Base-by-base conservation (phyloP, 1,140 invertebrate species). In the Harpegnathos saltator region DNA sequence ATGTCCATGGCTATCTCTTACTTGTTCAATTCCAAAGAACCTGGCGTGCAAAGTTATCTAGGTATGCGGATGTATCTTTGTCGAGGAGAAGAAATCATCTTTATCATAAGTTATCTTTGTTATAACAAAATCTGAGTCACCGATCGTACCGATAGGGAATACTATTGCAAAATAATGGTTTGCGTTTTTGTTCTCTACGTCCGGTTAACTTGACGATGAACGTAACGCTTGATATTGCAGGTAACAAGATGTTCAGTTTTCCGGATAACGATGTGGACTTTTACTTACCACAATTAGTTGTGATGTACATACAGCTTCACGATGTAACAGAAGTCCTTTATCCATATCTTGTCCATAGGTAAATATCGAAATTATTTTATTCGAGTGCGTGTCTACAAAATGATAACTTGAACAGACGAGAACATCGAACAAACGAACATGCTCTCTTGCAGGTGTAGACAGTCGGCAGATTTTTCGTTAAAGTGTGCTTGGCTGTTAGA, bases 1-100 rank as follows among this genome's bases (percentile, higher is more conserved):
- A 99, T 99, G 96, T 98, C 98, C 78, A 99, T 99, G 96, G 99
- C 98, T 26, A 98, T 99, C 91, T 98, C 98, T 91, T 99, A 99
- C 96, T 95, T 99, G 50, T 99, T 98, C 92, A 99, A 99, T 92
- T 99, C 98, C n/a, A 99, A 99, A 94, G 99, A 99, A 94, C 97
- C 98, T 24, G 99, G 98, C 63, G 98, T 99, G 63, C 97, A 99
- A 91, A 98, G 97, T 87, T 99, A 99, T 94, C 96, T 99, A 92
- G 98, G 98, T 96, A 92, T 94, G 94, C 92, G 71, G 22, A 59
- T n/a, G 63, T 19, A 44, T 62, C 7, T 19, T 33, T 33, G 29
- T 33, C 38, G 0, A 14, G 9, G 59, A 14, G 29, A 33, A 26
- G 58, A 66, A 54, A 33, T 54, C 0, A 29, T 22, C n/a, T 44